These are phyloP conservation scores for Notospermus geniculatus DNA, from an alignment of 1,140 invertebrate genomes.

Conservation along the genomic window DNA sequence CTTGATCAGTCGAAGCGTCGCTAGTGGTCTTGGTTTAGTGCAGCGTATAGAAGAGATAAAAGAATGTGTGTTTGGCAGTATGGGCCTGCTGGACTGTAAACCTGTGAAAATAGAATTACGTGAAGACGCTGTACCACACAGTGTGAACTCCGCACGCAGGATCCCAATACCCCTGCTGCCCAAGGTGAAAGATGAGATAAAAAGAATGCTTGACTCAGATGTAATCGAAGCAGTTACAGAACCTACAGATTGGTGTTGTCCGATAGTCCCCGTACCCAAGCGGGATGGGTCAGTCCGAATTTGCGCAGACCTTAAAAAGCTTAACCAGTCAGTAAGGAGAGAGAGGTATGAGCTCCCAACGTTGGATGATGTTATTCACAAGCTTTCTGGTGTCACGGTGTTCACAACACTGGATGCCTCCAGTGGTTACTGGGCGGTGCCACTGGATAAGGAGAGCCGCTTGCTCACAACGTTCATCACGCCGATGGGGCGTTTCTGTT, in stretches of 20 bases:
- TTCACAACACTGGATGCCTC: conserved; percentile 12
- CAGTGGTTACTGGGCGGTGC: conserved; percentile 1
- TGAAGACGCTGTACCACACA: conserved; percentile 10
- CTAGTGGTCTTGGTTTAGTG: background rate
- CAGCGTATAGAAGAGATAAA: background rate
- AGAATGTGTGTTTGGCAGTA: background rate
- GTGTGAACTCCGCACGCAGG: conserved; percentile 14
- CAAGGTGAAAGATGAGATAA: conserved; percentile 25
- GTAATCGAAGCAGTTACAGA: conserved; percentile 24
- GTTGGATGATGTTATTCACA: conserved; percentile 20
- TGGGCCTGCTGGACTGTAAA: background rate
- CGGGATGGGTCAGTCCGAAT: conserved; percentile 12
- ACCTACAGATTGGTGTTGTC: conserved; percentile 27
- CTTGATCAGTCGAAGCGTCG: background rate
- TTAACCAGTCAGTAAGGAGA: conserved; percentile 21
- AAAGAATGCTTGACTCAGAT: conserved; percentile 20
- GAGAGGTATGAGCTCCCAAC: conserved; percentile 20
- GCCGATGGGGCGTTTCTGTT: conserved; percentile 51
- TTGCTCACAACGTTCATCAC: conserved; percentile 55
- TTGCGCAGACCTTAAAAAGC: conserved; percentile 21
- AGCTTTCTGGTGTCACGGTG: conserved; percentile 10
- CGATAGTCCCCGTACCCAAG: conserved; percentile 26
- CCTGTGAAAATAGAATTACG: background rate
- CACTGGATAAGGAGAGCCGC: conserved; percentile 3
- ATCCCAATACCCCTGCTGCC: conserved; percentile 22